Evolutionary conservation across 2,113 vertebrate species (phyloP).

Genomic region (Piliocolobus tephrosceles): DNA sequence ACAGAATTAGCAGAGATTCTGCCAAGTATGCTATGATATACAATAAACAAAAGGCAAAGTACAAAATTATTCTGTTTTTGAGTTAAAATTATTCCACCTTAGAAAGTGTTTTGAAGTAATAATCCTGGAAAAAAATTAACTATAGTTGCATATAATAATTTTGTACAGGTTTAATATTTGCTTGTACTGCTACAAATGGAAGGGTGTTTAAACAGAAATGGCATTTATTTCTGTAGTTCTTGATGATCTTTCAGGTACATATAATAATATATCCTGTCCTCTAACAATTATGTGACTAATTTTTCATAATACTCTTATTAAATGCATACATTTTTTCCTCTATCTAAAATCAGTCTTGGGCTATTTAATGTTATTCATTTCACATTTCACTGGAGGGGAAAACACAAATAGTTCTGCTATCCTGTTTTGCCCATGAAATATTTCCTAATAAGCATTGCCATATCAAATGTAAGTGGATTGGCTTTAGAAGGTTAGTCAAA

Average conservation of each 20-base stretch:
- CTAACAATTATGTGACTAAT: neutral
- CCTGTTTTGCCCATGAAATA: conserved; percentile 37
- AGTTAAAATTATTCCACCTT: neutral
- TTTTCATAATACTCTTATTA: neutral
- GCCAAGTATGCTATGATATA: neutral
- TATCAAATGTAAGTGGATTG: conserved; percentile 63
- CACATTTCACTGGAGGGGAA: conserved; percentile 4
- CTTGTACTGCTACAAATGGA: neutral
- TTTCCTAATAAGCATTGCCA: conserved; percentile 54
- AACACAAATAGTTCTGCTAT: neutral
- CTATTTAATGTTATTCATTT: conserved; percentile 25
- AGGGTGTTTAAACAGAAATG: neutral
- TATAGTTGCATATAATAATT: neutral
- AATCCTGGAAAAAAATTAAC: neutral
- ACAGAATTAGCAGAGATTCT: conserved; percentile 9
- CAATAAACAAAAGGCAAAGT: neutral
- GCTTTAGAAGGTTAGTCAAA: conserved; percentile 62
- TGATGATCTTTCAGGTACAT: neutral
- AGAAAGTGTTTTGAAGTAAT: neutral
- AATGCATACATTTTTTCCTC: neutral
- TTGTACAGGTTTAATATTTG: neutral
- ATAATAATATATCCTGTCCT: neutral
- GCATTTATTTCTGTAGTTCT: neutral
- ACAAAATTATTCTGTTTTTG: neutral
- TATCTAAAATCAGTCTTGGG: neutral